Base-by-base conservation (phyloP, 2,113 vertebrate species). In the Zootoca vivipara region DNA sequence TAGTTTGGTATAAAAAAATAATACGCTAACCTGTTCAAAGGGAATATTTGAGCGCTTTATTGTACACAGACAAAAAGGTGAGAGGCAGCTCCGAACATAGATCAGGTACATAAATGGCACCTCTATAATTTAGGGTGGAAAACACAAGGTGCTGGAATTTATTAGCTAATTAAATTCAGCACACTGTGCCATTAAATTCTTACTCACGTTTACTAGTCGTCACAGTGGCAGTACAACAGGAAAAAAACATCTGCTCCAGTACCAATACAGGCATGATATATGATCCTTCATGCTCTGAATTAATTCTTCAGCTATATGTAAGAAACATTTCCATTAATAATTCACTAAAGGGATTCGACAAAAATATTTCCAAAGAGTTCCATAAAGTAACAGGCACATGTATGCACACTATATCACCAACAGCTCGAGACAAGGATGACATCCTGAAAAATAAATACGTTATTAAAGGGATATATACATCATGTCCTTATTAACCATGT, bases 151-250 rank as follows among this genome's bases (percentile, higher is more conserved):
- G 67, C 38, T 88, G 1, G 88, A 94, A 91, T 89, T 79, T 82
- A 83, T 80, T 93, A 86, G 56, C 83, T 89, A 93, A 91, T 91
- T 89, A 89, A 92, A 94, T 90, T 87, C 77, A 78, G 28, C 33
- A 26, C 42, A 58, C 52, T 72, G 64, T 38, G 73, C 62, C 90
- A 92, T 78, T 88, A 85, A 90, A 90, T 91, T 92, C 72, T 72
- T 85, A 78, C 64, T 87, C 77, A 52, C 20, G 0, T 93, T 93
- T 86, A 89, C 78, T 82, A 86, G 91, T 83, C 72, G 16, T 77
- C 82, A 22, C 42, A 20, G 72, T 85, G 82, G 69, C 64, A n/a
- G 24, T 58, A 26, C 86, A 90, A 90, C 20, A 88, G 84, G n/a
- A n/a, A 81, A 93, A 82, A 69, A 69, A 89, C 80, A 80, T 79